A percentile compares a stretch with the other conserved stretches of the same genome.
Evolutionary conservation across 2,113 vertebrate genomes (phyloP).

Genomic region (Oreochromis spilurus): DNA sequence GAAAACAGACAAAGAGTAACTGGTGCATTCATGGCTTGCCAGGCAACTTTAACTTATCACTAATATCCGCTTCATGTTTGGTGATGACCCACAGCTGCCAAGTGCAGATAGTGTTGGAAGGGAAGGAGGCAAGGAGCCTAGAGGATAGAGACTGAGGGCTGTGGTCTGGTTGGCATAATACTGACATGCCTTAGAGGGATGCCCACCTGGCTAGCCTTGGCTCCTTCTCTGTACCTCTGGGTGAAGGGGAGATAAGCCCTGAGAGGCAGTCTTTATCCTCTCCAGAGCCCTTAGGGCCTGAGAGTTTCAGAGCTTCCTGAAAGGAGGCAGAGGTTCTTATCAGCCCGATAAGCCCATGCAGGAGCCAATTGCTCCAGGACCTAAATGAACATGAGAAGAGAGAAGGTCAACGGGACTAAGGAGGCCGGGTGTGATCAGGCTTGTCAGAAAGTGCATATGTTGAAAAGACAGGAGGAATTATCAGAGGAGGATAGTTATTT

Average conservation of each 20-base stretch:
- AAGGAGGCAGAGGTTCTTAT: conserved; percentile 49
- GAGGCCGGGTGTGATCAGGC: neutral
- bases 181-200: conserved; percentile 28
- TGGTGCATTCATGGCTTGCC: neutral
- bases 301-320: conserved; percentile 15
- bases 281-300: conserved; percentile 11
- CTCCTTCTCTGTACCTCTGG: conserved; percentile 6
- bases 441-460: neutral
- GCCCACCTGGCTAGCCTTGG: conserved; percentile 61
- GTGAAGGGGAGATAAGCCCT: conserved; percentile 56
- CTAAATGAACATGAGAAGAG: conserved; percentile 20
- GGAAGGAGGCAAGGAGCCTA: neutral
- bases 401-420: conserved; percentile 11
- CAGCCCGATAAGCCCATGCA: conserved; percentile 53
- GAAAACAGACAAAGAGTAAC: neutral
- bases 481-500: neutral
- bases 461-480: neutral
- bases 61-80: conserved; percentile 9
- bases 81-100: conserved; percentile 13
- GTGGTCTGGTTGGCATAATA: conserved; percentile 6
- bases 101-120: conserved; percentile 37
- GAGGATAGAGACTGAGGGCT: neutral
- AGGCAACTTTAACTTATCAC: neutral
- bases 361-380: conserved; percentile 42
- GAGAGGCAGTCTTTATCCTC: conserved; percentile 40